Percentiles rank a stretch among this genome's conserved stretches.
Evolutionary conservation across 2,888 invertebrate species (phyloP).

Genomic region (Desoria tigrina): DNA sequence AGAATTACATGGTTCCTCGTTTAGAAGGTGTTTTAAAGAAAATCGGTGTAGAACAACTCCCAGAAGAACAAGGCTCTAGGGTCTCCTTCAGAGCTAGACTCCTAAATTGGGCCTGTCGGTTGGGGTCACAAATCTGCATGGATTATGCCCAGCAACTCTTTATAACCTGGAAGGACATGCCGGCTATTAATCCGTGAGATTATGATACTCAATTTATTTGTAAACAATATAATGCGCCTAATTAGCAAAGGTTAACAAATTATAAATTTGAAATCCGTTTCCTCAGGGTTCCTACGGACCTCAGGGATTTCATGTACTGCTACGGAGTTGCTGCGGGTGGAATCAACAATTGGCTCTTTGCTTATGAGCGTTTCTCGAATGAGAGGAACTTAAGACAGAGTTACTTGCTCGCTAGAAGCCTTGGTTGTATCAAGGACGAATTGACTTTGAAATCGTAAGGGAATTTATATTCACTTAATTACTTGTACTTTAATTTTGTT

Average conservation of each 20-base stretch:
- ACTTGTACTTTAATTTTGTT: too few species aligned
- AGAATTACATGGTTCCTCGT: conserved; percentile 37
- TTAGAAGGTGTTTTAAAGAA: conserved; percentile 32
- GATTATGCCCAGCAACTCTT: conserved; percentile 31
- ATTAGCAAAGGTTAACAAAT: neutral
- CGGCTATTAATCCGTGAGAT: conserved; percentile 34
- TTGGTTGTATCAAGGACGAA: conserved; percentile 30
- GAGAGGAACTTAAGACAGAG: conserved; percentile 24
- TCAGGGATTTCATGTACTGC: conserved; percentile 37
- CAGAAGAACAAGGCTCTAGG: conserved; percentile 27
- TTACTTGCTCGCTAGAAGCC: conserved; percentile 30
- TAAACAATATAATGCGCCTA: neutral
- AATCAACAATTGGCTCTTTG: conserved; percentile 29
- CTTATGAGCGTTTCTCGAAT: conserved; percentile 29
- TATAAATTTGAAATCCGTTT: neutral
- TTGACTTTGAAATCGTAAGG: conserved; percentile 29
- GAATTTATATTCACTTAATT: neutral
- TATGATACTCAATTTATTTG: neutral
- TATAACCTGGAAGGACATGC: conserved; percentile 28
- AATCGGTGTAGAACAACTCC: conserved; percentile 35
- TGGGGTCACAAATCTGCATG: conserved; percentile 25
- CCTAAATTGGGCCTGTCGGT: conserved; percentile 35
- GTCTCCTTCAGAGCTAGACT: conserved; percentile 29
- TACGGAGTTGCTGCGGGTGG: conserved; percentile 35
- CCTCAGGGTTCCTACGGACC: conserved; percentile 34